Evolutionary conservation across 2,113 vertebrate species (phyloP).

Genomic region (Heloderma charlesbogerti): DNA sequence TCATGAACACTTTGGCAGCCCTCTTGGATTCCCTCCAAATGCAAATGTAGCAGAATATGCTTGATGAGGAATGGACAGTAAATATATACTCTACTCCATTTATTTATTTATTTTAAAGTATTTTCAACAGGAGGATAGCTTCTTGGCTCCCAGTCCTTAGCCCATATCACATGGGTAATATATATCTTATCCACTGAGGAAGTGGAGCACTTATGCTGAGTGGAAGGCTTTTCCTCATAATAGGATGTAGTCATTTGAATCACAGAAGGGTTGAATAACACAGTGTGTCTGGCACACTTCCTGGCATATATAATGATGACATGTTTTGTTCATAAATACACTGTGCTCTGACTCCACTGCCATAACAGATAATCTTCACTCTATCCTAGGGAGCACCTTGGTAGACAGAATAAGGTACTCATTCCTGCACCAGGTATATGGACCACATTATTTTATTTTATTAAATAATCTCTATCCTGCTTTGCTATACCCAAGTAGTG

Average conservation of each 20-base stretch:
- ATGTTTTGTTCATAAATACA: not conserved
- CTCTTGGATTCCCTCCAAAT: slow-evolving; percentile 25
- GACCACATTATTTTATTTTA: not conserved
- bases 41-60: slow-evolving; percentile 29
- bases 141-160: not conserved
- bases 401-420: not conserved
- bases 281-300: not conserved
- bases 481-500: not conserved
- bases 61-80: not conserved
- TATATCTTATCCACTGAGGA: not conserved
- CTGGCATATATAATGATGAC: not conserved
- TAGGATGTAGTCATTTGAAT: not conserved
- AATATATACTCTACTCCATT: not conserved
- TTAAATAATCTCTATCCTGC: not conserved
- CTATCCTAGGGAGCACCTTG: not conserved
- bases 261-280: not conserved
- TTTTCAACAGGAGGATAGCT: not conserved
- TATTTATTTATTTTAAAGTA: not conserved
- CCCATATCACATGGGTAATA: not conserved
- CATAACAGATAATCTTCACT: not conserved
- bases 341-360: not conserved
- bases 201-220: not conserved
- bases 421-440: slow-evolving; percentile 10
- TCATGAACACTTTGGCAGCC: slow-evolving; percentile 29
- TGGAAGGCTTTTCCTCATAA: not conserved